These are phyloP conservation scores for Poicephalus gulielmi DNA, from an alignment of 2,113 vertebrate genomes.

Conservation along the genomic window DNA sequence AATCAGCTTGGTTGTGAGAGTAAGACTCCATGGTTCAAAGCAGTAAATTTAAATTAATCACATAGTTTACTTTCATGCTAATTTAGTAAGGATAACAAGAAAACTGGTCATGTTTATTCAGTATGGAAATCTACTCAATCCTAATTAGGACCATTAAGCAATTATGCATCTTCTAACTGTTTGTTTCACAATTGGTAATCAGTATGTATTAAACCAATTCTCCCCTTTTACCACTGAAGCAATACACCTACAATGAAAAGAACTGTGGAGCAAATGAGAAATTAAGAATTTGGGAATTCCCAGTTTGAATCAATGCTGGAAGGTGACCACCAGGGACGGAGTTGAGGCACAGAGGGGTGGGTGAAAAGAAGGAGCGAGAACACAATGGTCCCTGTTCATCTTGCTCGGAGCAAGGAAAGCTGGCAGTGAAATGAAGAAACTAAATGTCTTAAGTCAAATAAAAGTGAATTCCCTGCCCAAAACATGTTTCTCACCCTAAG, in stretches of 20 bases:
- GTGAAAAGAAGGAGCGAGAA: neutral
- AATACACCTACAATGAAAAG: neutral
- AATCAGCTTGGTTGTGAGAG: neutral
- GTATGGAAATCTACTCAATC: neutral
- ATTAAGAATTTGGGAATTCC: neutral
- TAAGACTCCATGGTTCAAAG: neutral
- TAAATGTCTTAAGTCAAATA: neutral
- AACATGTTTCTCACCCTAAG: neutral
- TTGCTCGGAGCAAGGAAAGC: neutral
- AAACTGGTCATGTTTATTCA: neutral
- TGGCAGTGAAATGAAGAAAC: neutral
- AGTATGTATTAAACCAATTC: accelerated
- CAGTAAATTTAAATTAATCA: neutral
- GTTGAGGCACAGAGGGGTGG: neutral
- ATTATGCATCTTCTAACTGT: neutral
- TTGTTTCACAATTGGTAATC: neutral
- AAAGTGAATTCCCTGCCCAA: neutral
- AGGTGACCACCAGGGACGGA: neutral
- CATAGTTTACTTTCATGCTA: neutral
- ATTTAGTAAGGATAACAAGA: neutral
- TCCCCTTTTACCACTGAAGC: neutral
- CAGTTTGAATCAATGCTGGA: neutral
- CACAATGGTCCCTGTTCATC: accelerated
- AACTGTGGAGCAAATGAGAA: neutral
- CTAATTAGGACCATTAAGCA: neutral